phyloP scores from a whole-genome alignment of 2,113 vertebrate genomes.

The Cepphus grylle region DNA sequence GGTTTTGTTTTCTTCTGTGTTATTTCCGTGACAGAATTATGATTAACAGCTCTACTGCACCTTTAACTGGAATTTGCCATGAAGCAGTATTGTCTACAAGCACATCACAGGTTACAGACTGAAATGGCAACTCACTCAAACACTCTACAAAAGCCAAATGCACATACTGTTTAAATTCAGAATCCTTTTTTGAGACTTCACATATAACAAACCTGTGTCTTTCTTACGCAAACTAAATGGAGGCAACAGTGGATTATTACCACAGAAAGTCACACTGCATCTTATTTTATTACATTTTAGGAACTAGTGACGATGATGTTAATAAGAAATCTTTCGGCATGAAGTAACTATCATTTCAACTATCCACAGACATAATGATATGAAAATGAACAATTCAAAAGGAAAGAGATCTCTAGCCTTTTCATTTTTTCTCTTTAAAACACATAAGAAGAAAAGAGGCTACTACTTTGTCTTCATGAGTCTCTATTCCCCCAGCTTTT shows the following conservation, averaged over 20 bases:
- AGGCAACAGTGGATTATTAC: conserved; percentile 32
- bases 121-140: not conserved
- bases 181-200: not conserved
- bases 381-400: not conserved
- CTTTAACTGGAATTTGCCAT: not conserved
- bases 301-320: conserved; percentile 46
- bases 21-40: not conserved
- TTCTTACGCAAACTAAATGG: not conserved
- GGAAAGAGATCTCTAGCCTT: not conserved
- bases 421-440: not conserved
- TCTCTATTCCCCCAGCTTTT: not conserved
- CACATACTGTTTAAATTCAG: not conserved
- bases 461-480: not conserved
- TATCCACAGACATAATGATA: not conserved
- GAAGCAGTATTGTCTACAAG: not conserved
- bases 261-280: conserved; percentile 39
- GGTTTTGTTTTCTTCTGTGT: not conserved
- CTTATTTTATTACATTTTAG: conserved; percentile 70
- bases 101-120: not conserved
- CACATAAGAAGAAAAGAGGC: not conserved
- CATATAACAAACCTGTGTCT: not conserved
- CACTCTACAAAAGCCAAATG: not conserved
- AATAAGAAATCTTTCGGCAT: conserved; percentile 39
- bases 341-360: conserved; percentile 20
- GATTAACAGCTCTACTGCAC: not conserved